These are phyloP conservation scores for Apamea monoglypha DNA, from an alignment of 2,888 invertebrate species.

Conservation along the genomic window DNA sequence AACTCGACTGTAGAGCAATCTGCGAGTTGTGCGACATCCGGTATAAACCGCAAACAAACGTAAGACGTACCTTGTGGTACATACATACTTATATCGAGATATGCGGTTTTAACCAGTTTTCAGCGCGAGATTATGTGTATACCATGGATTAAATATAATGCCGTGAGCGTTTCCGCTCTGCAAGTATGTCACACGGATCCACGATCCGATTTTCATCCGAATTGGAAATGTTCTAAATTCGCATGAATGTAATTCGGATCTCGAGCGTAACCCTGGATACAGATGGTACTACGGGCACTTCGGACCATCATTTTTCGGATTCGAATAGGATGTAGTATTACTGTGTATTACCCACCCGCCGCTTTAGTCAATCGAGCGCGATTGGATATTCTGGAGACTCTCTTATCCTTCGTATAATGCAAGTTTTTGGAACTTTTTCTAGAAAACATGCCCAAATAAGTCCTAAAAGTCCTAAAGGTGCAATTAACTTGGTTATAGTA, in stretches of 20 bases:
- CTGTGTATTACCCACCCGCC: not conserved
- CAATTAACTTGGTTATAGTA: conserved; percentile 7
- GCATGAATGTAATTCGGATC: not conserved
- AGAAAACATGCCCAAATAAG: not conserved
- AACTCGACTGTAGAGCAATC: conserved; percentile 47
- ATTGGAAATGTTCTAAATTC: not conserved
- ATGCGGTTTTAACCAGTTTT: conserved; percentile 19
- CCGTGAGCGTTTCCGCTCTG: not conserved
- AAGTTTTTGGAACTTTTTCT: not conserved
- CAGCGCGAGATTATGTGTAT: not conserved
- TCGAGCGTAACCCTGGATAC: not conserved
- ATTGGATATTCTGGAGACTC: not conserved
- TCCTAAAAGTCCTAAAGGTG: too few relatives aligned
- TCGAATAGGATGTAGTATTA: not conserved
- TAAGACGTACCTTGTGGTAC: conserved; percentile 11
- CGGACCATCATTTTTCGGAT: not conserved
- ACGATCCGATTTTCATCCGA: not conserved
- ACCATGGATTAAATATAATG: conserved; percentile 7
- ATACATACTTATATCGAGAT: not conserved
- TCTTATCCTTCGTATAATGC: not conserved
- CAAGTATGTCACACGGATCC: not conserved
- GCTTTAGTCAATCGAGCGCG: not conserved
- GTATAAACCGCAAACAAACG: conserved; percentile 34
- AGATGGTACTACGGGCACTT: not conserved
- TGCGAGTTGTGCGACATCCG: conserved; percentile 45